Percentiles rank a stretch among this genome's conserved stretches.
Evolutionary conservation across 2,888 invertebrate species (phyloP).

Genomic region (Eucriotettix oculatus): DNA sequence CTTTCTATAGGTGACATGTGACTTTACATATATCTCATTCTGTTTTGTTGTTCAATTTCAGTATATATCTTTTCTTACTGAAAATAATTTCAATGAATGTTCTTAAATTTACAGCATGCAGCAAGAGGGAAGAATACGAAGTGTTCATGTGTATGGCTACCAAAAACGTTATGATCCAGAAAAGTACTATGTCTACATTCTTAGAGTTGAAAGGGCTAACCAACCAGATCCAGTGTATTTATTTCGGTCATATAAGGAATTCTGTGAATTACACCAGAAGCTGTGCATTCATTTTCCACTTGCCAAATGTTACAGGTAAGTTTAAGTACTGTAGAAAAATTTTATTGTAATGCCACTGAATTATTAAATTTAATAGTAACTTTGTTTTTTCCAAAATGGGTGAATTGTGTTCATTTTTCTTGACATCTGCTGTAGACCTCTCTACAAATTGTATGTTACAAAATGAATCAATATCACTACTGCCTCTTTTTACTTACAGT

Average conservation of each 20-base stretch:
- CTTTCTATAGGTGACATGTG: no score
- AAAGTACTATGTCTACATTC: slow-evolving; percentile 90
- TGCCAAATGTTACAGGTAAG: slow-evolving; percentile 73
- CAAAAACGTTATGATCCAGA: slow-evolving; percentile 94
- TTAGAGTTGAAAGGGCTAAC: slow-evolving; percentile 65
- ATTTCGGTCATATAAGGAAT: slow-evolving; percentile 91
- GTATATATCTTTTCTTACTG: no score
- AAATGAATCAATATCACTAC: no score
- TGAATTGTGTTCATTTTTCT: no score
- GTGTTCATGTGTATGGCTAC: slow-evolving; percentile 72
- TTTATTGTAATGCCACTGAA: background rate
- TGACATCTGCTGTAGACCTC: no score
- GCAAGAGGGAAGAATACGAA: slow-evolving; percentile 74
- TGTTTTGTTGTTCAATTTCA: no score
- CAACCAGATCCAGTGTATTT: slow-evolving; percentile 77
- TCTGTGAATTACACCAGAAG: slow-evolving; percentile 91
- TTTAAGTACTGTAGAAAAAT: background rate
- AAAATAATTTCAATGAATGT: no score
- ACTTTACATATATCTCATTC: no score
- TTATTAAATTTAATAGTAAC: background rate
- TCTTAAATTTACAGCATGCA: slow-evolving; percentile 43
- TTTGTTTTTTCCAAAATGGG: no score
- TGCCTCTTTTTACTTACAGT: no score
- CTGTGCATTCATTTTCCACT: slow-evolving; percentile 81
- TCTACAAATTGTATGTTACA: no score